phyloP scores from a whole-genome alignment of 53 echinoderm and acorn worm genomes.

The Crossaster papposus region DNA sequence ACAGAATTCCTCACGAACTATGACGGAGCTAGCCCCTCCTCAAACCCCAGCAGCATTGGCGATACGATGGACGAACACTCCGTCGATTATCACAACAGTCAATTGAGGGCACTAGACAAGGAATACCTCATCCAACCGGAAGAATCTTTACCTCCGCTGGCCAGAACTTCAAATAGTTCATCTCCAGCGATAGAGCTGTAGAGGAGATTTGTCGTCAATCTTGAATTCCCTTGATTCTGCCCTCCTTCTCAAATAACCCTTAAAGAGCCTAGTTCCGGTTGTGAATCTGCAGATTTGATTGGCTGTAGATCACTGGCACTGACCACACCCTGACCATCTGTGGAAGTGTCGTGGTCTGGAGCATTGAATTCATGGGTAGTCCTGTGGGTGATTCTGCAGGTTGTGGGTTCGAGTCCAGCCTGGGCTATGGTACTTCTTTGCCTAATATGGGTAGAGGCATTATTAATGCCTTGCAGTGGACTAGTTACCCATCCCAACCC shows the following conservation, averaged over 20 bases:
- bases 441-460: no score
- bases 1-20: not conserved
- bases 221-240: not conserved
- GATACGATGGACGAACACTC: not conserved
- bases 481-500: no score
- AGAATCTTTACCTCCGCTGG: constrained; percentile 17
- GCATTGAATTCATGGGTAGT: no score
- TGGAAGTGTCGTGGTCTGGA: no score
- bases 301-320: no score
- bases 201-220: not conserved
- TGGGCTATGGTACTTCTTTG: no score
- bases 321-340: no score
- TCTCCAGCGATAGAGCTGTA: not conserved
- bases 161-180: not conserved
- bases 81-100: not conserved
- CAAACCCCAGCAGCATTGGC: not conserved
- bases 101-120: constrained; percentile 39
- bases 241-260: not conserved
- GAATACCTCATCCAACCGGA: constrained; percentile 25
- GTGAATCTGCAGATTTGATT: no score
- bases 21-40: not conserved
- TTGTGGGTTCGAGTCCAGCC: no score
- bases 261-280: no score
- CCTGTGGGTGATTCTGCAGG: no score
- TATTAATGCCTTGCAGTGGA: no score